Evolutionary conservation across 2,888 invertebrate species (phyloP).

Genomic region (Eupithecia insigniata): DNA sequence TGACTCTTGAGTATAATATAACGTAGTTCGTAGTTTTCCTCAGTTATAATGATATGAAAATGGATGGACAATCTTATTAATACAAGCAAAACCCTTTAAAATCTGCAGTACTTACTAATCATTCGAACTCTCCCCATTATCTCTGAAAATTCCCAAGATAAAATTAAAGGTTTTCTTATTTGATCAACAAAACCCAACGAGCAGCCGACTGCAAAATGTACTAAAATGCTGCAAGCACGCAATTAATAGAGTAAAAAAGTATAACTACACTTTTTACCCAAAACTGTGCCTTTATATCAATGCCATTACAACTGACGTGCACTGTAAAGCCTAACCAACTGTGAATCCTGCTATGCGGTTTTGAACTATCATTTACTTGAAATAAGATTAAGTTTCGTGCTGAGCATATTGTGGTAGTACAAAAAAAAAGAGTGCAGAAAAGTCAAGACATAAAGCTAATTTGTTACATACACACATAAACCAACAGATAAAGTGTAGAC

Average conservation of each 20-base stretch:
- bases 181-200: conserved; percentile 44
- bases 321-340: conserved; percentile 10
- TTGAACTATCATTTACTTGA: conserved; percentile 2
- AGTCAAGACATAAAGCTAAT: background rate
- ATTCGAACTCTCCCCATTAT: conserved; percentile 30
- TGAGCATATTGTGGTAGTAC: background rate
- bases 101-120: conserved; percentile 41
- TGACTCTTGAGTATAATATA: background rate
- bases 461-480: background rate
- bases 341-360: background rate
- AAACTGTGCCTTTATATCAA: background rate
- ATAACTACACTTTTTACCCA: background rate
- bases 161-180: conserved; percentile 10
- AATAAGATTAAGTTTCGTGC: background rate
- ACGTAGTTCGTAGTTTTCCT: background rate
- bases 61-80: conserved; percentile 4
- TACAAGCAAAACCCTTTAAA: conserved; percentile 24
- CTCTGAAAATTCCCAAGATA: conserved; percentile 42
- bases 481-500: background rate
- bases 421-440: background rate
- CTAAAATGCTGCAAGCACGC: conserved; percentile 25
- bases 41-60: conserved; percentile 3
- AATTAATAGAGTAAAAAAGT: background rate
- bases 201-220: background rate
- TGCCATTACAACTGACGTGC: conserved; percentile 11